phyloP scores from a whole-genome alignment of 2,113 vertebrate species.

The Pyrgilauda ruficollis region DNA sequence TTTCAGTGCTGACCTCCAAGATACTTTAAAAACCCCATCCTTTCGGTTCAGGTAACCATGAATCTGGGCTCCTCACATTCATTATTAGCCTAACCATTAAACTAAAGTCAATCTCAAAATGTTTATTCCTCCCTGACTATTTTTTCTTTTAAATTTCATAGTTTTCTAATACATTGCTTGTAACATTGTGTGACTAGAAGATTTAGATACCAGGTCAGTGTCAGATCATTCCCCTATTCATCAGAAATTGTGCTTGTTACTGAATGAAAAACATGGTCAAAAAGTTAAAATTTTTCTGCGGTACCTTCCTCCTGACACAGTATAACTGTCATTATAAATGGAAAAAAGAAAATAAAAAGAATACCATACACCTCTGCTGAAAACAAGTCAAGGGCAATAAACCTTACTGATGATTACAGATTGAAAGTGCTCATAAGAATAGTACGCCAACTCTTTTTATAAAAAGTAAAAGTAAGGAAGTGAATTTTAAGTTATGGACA shows the following conservation, averaged over 20 bases:
- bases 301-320: neutral
- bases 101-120: neutral
- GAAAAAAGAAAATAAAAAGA: neutral
- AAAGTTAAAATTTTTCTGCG: neutral
- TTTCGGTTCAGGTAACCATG: neutral
- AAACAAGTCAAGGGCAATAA: constrained; percentile 22
- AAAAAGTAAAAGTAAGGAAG: constrained; percentile 10
- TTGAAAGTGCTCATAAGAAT: neutral
- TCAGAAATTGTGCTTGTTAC: neutral
- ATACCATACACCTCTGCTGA: neutral
- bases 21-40: accelerated
- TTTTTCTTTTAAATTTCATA: neutral
- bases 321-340: neutral
- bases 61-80: neutral
- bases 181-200: neutral
- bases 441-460: neutral
- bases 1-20: neutral
- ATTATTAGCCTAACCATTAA: neutral
- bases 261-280: neutral
- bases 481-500: neutral
- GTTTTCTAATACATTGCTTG: neutral
- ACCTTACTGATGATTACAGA: neutral
- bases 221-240: neutral
- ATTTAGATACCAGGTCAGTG: neutral
- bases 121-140: accelerated